A percentile compares a stretch with the other conserved stretches of the same genome.
phyloP scores from a whole-genome alignment of 2,888 invertebrate genomes.

The Liodrosophila aerea region DNA sequence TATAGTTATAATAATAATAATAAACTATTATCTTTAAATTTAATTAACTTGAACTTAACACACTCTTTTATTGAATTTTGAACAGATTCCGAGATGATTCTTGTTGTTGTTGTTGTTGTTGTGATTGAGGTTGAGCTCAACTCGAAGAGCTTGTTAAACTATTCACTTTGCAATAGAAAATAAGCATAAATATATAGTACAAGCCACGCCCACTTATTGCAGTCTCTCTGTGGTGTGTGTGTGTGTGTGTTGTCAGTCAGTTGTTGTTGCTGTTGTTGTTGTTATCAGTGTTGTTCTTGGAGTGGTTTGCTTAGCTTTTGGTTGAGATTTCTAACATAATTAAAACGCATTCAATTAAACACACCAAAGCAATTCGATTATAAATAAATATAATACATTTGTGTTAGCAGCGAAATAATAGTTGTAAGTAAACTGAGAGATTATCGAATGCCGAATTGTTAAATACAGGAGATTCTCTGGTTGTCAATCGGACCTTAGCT shows the following conservation, averaged over 20 bases:
- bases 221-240: constrained; percentile 31
- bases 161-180: constrained; percentile 64
- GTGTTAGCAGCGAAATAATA: no score
- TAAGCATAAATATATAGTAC: constrained; percentile 40
- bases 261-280: constrained; percentile 23
- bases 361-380: constrained; percentile 66
- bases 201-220: constrained; percentile 53
- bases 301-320: constrained; percentile 51
- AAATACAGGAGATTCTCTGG: constrained; percentile 15
- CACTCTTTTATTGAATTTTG: constrained; percentile 31
- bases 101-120: constrained; percentile 7
- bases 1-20: constrained; percentile 15
- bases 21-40: constrained; percentile 31
- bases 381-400: constrained; percentile 21
- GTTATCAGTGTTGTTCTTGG: constrained; percentile 14
- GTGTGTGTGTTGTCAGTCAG: constrained; percentile 23
- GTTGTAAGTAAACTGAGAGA: no score
- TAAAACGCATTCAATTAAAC: constrained; percentile 73
- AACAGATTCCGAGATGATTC: constrained; percentile 26
- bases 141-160: constrained; percentile 48
- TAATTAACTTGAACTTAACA: constrained; percentile 35
- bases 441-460: not conserved
- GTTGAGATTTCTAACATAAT: constrained; percentile 72
- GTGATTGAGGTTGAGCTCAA: constrained; percentile 12
- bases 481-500: constrained; percentile 4